Percentiles rank a stretch among this genome's conserved stretches.
Evolutionary conservation across 2,888 invertebrate genomes (phyloP).

Genomic region (Capitulum mitella): DNA sequence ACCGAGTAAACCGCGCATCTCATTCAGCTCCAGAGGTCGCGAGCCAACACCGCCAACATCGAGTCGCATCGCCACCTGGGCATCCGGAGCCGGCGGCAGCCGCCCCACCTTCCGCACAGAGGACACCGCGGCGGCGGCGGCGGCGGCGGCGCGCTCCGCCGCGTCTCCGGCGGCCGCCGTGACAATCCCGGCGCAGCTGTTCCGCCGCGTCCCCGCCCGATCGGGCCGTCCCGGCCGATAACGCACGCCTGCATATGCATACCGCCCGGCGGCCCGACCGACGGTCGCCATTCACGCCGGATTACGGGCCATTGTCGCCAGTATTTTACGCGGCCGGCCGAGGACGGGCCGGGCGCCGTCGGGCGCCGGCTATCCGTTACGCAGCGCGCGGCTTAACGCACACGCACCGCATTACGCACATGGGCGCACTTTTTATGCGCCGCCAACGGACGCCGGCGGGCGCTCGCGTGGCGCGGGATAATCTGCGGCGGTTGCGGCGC

Average conservation of each 20-base stretch:
- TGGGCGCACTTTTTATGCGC: constrained; percentile 17
- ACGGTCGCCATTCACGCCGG: not conserved
- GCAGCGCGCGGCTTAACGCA: not conserved
- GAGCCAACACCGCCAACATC: too few species aligned
- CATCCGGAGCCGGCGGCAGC: too few species aligned
- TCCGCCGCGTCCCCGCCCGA: not conserved
- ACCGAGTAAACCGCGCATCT: too few species aligned
- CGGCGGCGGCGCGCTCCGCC: too few species aligned
- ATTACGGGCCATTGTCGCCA: constrained; percentile 7
- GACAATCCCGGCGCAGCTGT: not conserved
- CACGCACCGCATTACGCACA: constrained; percentile 9
- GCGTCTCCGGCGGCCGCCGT: not conserved
- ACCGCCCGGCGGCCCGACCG: not conserved
- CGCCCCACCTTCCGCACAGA: too few species aligned
- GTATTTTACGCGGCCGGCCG: constrained; percentile 9
- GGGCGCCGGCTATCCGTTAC: constrained; percentile 9
- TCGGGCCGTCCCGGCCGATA: not conserved
- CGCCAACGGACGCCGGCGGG: not conserved
- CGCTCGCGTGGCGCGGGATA: not conserved
- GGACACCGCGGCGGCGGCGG: too few species aligned
- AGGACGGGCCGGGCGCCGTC: not conserved
- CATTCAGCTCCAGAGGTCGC: too few species aligned
- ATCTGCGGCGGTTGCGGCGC: not conserved
- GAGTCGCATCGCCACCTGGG: too few species aligned
- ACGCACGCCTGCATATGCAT: not conserved